phyloP scores from a whole-genome alignment of 2,888 invertebrate genomes.

The Tinea pellionella region DNA sequence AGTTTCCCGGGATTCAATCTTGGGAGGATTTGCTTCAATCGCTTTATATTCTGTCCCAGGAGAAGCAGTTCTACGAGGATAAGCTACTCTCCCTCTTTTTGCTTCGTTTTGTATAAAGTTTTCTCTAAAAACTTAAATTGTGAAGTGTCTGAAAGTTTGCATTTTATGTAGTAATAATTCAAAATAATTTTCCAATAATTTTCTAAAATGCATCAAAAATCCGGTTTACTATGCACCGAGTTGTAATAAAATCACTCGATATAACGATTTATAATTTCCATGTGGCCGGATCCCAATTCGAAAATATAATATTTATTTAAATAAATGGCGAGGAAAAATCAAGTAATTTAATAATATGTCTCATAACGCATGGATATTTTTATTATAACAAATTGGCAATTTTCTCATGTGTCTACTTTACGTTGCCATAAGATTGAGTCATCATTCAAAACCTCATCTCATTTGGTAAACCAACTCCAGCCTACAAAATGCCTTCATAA shows the following conservation, averaged over 20 bases:
- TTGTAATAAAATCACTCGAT: slow-evolving; percentile 21
- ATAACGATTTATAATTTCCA: slow-evolving; percentile 31
- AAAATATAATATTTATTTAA: slow-evolving; percentile 8
- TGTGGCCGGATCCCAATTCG: not conserved
- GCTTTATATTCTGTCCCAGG: slow-evolving; percentile 33
- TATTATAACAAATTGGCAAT: slow-evolving; percentile 66
- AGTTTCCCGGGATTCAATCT: slow-evolving; percentile 50
- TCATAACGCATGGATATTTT: slow-evolving; percentile 20
- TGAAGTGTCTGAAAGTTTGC: not conserved
- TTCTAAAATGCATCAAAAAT: not conserved
- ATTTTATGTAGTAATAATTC: not conserved
- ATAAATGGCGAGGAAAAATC: slow-evolving; percentile 12
- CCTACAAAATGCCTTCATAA: slow-evolving; percentile 42
- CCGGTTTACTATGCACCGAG: not conserved
- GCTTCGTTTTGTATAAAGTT: slow-evolving; percentile 3
- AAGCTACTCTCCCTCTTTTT: slow-evolving; percentile 3
- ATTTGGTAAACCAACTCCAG: slow-evolving; percentile 42
- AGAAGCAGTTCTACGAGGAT: slow-evolving; percentile 13
- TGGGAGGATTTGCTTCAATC: slow-evolving; percentile 48
- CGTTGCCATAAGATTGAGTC: slow-evolving; percentile 56
- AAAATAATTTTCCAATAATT: not conserved
- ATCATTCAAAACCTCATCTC: slow-evolving; percentile 53
- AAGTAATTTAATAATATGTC: slow-evolving; percentile 11
- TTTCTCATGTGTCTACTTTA: slow-evolving; percentile 59
- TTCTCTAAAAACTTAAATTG: not conserved